Evolutionary conservation across 2,113 vertebrate genomes (phyloP).

Genomic region (Tricholaema leucomelas): DNA sequence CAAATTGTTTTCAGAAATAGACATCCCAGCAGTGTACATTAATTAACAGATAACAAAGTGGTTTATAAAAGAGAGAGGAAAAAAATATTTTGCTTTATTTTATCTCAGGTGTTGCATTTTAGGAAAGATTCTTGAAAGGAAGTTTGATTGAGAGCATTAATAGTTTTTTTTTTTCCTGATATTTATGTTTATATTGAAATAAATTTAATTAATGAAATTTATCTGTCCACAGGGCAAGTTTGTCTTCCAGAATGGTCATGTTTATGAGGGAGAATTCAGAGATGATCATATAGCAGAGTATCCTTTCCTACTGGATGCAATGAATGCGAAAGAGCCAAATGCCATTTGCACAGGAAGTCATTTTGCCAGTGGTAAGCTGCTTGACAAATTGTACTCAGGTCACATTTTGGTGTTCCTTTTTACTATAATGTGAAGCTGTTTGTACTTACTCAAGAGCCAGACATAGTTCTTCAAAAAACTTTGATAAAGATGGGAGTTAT

Average conservation of each 20-base stretch:
- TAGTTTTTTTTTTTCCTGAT: no score
- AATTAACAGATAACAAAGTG: neutral
- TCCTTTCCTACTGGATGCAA: neutral
- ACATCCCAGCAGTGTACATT: neutral
- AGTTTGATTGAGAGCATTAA: neutral
- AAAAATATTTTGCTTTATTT: neutral
- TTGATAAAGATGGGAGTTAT: neutral
- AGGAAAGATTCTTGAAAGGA: neutral
- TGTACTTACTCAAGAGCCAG: neutral
- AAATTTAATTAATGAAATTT: neutral
- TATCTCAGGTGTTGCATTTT: neutral
- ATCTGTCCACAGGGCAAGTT: constrained; percentile 77
- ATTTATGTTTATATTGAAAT: neutral
- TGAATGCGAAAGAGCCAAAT: neutral
- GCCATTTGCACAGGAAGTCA: neutral
- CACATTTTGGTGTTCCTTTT: neutral
- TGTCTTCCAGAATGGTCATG: constrained; percentile 75
- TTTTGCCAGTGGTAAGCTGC: constrained; percentile 54
- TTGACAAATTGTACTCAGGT: neutral
- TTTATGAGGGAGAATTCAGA: constrained; percentile 79
- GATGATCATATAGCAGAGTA: constrained; percentile 71
- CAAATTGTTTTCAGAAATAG: neutral
- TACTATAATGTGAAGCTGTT: neutral
- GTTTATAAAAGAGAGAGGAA: neutral
- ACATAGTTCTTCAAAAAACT: neutral